These are phyloP conservation scores for Cebuella pygmaea DNA, from an alignment of 2,797 vertebrate genomes.

Conservation along the genomic window DNA sequence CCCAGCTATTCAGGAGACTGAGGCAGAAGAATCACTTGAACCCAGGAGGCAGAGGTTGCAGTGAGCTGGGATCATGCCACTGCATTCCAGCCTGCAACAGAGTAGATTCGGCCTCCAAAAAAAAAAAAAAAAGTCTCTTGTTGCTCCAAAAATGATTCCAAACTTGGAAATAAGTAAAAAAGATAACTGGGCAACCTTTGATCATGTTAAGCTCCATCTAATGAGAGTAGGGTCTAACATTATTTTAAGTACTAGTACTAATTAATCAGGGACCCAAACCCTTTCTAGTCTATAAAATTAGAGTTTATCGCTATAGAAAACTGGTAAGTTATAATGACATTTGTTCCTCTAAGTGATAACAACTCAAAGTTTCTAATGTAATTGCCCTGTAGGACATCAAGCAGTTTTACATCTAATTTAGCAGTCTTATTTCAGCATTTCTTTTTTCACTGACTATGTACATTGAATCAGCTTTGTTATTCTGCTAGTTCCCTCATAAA, in stretches of 20 bases:
- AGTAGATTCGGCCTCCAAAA: not conserved
- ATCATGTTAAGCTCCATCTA: not conserved
- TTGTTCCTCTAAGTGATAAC: not conserved
- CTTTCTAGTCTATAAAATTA: not conserved
- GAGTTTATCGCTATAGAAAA: constrained; percentile 13
- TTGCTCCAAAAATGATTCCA: not conserved
- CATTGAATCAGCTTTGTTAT: not conserved
- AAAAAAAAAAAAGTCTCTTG: not conserved
- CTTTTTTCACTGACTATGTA: not conserved
- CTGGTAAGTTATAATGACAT: not conserved
- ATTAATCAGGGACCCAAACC: not conserved
- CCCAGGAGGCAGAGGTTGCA: not conserved
- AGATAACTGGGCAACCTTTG: not conserved
- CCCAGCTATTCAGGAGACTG: not conserved
- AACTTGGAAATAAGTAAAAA: constrained; percentile 18
- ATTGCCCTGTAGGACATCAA: not conserved
- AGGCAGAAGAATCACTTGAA: not conserved
- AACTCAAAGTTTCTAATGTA: not conserved
- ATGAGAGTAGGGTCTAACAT: not conserved
- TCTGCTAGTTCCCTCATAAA: constrained; percentile 23
- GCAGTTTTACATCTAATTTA: not conserved
- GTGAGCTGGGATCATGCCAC: not conserved
- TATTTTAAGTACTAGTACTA: not conserved
- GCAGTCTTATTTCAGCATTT: not conserved
- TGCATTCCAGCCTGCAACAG: not conserved